Evolutionary conservation across 2,113 vertebrate genomes (phyloP).

Genomic region (Pterocles orientalis): DNA sequence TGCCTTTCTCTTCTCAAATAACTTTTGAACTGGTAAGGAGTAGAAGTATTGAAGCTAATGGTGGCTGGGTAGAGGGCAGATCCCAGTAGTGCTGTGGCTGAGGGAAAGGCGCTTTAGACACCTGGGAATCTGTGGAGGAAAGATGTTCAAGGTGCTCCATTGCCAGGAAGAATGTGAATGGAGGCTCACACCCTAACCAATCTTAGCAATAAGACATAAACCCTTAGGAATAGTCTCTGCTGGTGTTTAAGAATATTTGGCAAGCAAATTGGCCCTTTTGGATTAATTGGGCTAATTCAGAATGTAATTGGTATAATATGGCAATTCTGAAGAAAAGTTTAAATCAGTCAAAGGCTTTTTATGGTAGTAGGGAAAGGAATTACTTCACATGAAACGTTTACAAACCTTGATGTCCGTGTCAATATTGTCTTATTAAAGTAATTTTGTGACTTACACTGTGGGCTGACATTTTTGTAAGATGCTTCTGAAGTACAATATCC

Average conservation of each 20-base stretch:
- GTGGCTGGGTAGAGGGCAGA: neutral
- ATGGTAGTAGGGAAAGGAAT: neutral
- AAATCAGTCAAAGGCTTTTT: neutral
- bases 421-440: neutral
- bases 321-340: neutral
- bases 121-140: neutral
- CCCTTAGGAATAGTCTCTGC: neutral
- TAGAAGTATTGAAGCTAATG: neutral
- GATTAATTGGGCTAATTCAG: neutral
- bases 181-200: neutral
- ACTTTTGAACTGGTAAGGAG: neutral
- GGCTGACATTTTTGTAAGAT: neutral
- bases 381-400: neutral
- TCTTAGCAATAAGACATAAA: neutral
- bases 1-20: neutral
- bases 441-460: neutral
- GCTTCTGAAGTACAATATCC: neutral
- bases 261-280: neutral
- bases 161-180: neutral
- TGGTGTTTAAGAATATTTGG: neutral
- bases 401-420: neutral
- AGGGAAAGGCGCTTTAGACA: neutral
- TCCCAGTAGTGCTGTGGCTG: neutral
- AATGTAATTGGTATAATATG: neutral
- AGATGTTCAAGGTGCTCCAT: neutral